These are phyloP conservation scores for Sminthurinus aureus DNA, from an alignment of 2,888 invertebrate species.

Conservation along the genomic window DNA sequence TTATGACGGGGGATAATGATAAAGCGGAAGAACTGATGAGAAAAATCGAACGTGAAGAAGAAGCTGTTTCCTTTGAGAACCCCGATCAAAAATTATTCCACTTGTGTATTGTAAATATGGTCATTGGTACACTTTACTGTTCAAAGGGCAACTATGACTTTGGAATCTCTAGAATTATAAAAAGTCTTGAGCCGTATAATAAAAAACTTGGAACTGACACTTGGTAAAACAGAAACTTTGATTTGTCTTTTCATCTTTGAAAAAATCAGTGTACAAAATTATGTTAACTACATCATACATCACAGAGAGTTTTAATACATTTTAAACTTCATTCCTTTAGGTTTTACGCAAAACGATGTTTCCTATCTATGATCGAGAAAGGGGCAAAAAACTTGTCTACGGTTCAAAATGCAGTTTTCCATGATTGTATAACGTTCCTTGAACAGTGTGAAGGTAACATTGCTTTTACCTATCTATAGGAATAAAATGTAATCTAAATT, in stretches of 20 bases:
- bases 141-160: constrained; percentile 99
- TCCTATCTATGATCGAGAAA: constrained; percentile 90
- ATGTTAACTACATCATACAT: too few species aligned
- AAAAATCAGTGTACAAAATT: too few species aligned
- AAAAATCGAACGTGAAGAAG: constrained; percentile 98
- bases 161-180: constrained; percentile 95
- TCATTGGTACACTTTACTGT: constrained; percentile 97
- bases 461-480: too few species aligned
- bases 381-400: constrained; percentile 89
- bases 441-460: constrained; percentile 83
- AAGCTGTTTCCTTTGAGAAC: constrained; percentile 88
- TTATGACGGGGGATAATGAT: constrained; percentile 98
- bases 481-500: constrained; percentile 5
- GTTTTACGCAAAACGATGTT: constrained; percentile 94
- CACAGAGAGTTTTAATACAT: too few species aligned
- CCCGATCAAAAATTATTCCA: constrained; percentile 94
- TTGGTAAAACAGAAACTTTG: constrained; percentile 69
- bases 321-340: too few species aligned
- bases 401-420: constrained; percentile 83
- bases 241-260: too few species aligned
- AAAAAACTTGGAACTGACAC: constrained; percentile 97
- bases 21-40: constrained; percentile 99
- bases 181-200: constrained; percentile 92
- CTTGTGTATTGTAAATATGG: constrained; percentile 96
- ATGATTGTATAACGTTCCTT: constrained; percentile 87